phyloP scores from a whole-genome alignment of 2,797 vertebrate genomes.

The Hemibagrus guttatus region DNA sequence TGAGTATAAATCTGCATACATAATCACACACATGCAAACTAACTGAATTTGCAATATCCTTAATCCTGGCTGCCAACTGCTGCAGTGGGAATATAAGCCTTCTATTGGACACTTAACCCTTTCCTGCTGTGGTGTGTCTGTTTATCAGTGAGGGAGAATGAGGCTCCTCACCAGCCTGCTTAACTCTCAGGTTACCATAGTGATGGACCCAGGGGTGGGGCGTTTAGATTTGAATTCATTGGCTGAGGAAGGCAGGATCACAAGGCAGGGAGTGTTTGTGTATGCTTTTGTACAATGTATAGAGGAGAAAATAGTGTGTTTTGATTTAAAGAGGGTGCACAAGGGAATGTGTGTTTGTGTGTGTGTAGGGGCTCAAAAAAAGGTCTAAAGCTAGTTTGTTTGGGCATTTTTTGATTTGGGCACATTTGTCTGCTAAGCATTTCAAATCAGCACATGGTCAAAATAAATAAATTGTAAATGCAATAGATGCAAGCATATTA shows the following conservation, averaged over 20 bases:
- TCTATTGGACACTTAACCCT: constrained; percentile 49
- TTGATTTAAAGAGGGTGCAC: constrained; percentile 47
- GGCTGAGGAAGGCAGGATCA: constrained; percentile 62
- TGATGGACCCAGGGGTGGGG: constrained; percentile 66
- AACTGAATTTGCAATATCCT: constrained; percentile 17
- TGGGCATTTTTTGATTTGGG: background rate
- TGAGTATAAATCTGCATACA: background rate
- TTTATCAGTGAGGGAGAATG: constrained; percentile 70
- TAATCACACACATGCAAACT: constrained; percentile 11
- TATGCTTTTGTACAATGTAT: constrained; percentile 67
- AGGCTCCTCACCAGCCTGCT: constrained; percentile 49
- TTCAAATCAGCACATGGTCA: constrained; percentile 53
- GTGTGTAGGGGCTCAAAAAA: constrained; percentile 50
- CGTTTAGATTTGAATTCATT: constrained; percentile 80
- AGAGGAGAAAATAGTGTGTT: constrained; percentile 50
- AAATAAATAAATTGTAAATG: constrained; percentile 5
- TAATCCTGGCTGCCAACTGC: constrained; percentile 12
- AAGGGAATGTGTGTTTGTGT: background rate
- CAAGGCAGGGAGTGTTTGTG: constrained; percentile 51
- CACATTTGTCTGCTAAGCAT: constrained; percentile 40
- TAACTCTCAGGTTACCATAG: constrained; percentile 80
- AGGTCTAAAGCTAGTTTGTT: constrained; percentile 58
- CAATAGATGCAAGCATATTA: background rate
- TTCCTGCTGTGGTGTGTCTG: constrained; percentile 62
- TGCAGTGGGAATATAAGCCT: constrained; percentile 26